These are phyloP conservation scores for Polietes domitor DNA, from an alignment of 2,888 invertebrate species.

Conservation along the genomic window DNA sequence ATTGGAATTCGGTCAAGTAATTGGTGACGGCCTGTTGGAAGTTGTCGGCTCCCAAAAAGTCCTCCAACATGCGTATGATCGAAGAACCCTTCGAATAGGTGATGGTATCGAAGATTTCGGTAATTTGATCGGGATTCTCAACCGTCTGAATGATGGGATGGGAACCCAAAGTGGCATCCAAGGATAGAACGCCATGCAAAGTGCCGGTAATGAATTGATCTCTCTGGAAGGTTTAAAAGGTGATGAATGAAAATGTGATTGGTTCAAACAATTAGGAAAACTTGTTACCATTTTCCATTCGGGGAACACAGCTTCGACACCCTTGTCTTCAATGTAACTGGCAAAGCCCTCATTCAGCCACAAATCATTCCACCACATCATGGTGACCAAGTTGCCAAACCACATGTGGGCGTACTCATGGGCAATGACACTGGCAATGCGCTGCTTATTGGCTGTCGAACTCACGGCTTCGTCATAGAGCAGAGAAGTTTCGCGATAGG, in stretches of 20 bases:
- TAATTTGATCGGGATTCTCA: slow-evolving; percentile 93
- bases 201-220: slow-evolving; percentile 89
- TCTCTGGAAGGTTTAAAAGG: slow-evolving; percentile 82
- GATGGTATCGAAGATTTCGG: slow-evolving; percentile 94
- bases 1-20: slow-evolving; percentile 88
- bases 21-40: slow-evolving; percentile 89
- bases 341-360: slow-evolving; percentile 98
- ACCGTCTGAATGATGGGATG: slow-evolving; percentile 95
- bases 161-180: slow-evolving; percentile 91
- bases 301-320: slow-evolving; percentile 86
- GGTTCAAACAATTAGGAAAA: background rate
- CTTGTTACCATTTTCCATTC: slow-evolving; percentile 89
- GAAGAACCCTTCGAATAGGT: slow-evolving; percentile 96
- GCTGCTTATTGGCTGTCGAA: slow-evolving; percentile 88
- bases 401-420: slow-evolving; percentile 98
- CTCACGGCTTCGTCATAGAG: slow-evolving; percentile 88
- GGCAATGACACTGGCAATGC: slow-evolving; percentile 90
- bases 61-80: slow-evolving; percentile 93
- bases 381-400: slow-evolving; percentile 95
- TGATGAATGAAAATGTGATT: background rate
- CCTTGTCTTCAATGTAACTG: slow-evolving; percentile 93
- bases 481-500: slow-evolving; percentile 92
- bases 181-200: slow-evolving; percentile 86
- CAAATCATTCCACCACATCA: slow-evolving; percentile 96
- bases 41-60: slow-evolving; percentile 85